Percentiles rank a stretch among this genome's conserved stretches.
Conservation (phyloP, 2,888 invertebrate genomes). For the Lithodes maja region DNA sequence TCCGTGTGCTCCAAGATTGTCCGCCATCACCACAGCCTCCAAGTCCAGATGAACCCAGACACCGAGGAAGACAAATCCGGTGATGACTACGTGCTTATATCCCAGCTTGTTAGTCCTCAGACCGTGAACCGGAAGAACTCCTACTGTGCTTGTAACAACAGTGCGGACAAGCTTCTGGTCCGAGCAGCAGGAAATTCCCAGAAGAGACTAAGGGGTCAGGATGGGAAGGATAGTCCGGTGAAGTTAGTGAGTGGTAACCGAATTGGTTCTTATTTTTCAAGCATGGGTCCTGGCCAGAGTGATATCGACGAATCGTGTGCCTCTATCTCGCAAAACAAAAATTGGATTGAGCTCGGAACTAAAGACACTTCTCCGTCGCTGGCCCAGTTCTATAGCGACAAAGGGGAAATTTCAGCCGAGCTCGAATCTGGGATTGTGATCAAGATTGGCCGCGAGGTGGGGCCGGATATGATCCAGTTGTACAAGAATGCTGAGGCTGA, state of each 20-base stretch:
- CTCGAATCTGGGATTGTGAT: background rate
- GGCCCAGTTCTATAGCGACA: background rate
- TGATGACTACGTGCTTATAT: constrained; percentile 27
- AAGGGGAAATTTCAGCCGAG: background rate
- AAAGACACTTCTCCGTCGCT: no score
- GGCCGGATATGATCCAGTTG: background rate
- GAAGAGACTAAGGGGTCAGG: background rate
- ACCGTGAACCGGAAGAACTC: background rate
- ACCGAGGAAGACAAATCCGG: background rate
- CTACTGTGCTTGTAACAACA: constrained; percentile 20
- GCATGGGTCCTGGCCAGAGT: no score
- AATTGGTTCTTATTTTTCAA: no score
- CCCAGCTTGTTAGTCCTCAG: constrained; percentile 21
- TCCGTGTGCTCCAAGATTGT: constrained; percentile 12
- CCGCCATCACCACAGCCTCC: background rate
- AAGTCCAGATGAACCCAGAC: background rate
- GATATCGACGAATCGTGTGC: no score
- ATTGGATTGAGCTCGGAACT: no score
- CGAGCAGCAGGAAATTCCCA: background rate
- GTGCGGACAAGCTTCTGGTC: background rate
- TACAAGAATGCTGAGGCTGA: background rate
- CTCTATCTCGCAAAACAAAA: no score
- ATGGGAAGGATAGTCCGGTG: no score
- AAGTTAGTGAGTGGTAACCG: no score
- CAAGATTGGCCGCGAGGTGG: background rate